Base-by-base conservation (phyloP, 1,140 invertebrate genomes). In the Schlechtendalia chinensis region DNA sequence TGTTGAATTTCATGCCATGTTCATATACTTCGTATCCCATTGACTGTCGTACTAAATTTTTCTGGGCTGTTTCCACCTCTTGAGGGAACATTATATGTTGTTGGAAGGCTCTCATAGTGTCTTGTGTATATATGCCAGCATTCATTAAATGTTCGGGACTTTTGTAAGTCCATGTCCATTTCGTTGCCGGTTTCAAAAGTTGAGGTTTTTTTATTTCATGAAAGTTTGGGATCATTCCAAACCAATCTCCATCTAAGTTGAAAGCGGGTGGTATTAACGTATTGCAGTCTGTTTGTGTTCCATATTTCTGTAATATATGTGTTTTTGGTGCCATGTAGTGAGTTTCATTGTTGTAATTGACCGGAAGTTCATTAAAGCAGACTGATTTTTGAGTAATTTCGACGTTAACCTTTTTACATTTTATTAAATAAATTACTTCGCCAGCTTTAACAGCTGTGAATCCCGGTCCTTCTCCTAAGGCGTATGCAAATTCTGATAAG, bases 361-460 rank as follows among this genome's bases (percentile, higher is more conserved):
- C 16, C 6, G 22, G 58, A 1, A 61, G 54, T 58, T 61, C 24
- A 61, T 61, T 53, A 17, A 50, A 80, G 14, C 59, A 80, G 0
- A 6, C 0, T 14, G 50, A n/a, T 17, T 39, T 54, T 27, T 17
- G 17, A 12, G 8, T 3, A 2, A 80, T 50, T 54, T 63, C 47
- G 0, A 80, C 79, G 0, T 50, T 5, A 1, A 65, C 59, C 5
- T 59, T 2, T 53, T 32, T 61, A 29, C 77, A 65, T 80, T 80
- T 61, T 61, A 67, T 16, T 39, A 80, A 27, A 50, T 80, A 80
- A 5, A 63, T 80, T 24, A 59, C 6, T 59, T 80, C 77, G 1
- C 47, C 61, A 0, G 22, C 27, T 12, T 22, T 32, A 50, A 80
- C 47, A 10, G 45, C 22, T 6, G 24, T 58, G 11, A 22, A 80